A percentile compares a stretch with the other conserved stretches of the same genome.
Conservation (phyloP, 2,797 vertebrate species). For the Melanotaenia maccullochi region DNA sequence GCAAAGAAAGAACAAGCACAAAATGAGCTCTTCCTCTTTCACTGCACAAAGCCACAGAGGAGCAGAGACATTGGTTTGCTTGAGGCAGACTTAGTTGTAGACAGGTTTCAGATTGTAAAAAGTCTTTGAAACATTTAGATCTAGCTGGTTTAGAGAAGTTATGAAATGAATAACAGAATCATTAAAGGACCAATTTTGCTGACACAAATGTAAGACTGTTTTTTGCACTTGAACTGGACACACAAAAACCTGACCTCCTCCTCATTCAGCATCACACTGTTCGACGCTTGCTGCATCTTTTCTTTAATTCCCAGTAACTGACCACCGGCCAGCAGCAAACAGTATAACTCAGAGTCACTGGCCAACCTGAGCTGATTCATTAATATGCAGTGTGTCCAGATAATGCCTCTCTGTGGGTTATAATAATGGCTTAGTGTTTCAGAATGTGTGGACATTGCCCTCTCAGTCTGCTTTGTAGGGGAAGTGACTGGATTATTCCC, state of each 20-base stretch:
- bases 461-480: conserved; percentile 50
- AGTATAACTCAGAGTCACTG: conserved; percentile 35
- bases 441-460: conserved; percentile 67
- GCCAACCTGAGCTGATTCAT: conserved; percentile 54
- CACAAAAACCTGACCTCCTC: too few relatives aligned
- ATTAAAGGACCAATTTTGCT: too few relatives aligned
- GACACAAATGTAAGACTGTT: too few relatives aligned
- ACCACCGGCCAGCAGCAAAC: conserved; percentile 12
- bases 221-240: too few relatives aligned
- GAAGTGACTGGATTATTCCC: conserved; percentile 72
- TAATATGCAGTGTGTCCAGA: conserved; percentile 50
- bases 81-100: too few relatives aligned
- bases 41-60: not conserved
- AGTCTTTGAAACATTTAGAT: too few relatives aligned
- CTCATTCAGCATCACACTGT: too few relatives aligned
- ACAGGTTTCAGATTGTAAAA: too few relatives aligned
- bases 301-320: not conserved
- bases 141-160: too few relatives aligned
- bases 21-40: too few relatives aligned
- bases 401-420: conserved; percentile 66
- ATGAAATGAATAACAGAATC: too few relatives aligned
- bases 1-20: too few relatives aligned
- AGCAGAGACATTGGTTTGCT: not conserved
- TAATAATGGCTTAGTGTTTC: conserved; percentile 71
- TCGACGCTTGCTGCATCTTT: not conserved